Percentiles rank a stretch among this genome's conserved stretches.
These are phyloP conservation scores for Rotaria macrura DNA, from an alignment of 2,888 invertebrate genomes.

Conservation along the genomic window DNA sequence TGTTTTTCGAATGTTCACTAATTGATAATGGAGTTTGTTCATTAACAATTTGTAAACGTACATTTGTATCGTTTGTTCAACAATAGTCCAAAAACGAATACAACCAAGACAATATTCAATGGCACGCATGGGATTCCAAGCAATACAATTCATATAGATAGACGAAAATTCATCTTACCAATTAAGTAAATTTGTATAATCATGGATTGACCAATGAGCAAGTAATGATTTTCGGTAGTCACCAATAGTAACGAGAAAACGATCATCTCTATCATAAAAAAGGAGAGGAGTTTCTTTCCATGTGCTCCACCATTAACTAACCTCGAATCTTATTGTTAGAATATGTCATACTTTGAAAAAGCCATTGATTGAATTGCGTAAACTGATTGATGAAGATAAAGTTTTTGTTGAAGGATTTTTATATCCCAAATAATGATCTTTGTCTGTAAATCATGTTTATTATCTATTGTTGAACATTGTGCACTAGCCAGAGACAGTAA, in stretches of 20 bases:
- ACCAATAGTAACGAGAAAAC: conserved; percentile 33
- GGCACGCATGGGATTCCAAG: conserved; percentile 25
- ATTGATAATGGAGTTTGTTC: conserved; percentile 41
- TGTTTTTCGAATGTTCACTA: conserved; percentile 18
- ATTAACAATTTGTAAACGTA: conserved; percentile 41
- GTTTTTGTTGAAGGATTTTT: not conserved
- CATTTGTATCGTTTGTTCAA: conserved; percentile 37
- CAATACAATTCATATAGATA: not conserved
- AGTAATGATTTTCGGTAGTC: conserved; percentile 27
- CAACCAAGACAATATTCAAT: conserved; percentile 47
- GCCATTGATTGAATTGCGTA: not conserved
- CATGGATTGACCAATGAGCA: conserved; percentile 31
- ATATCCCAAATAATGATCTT: conserved; percentile 22
- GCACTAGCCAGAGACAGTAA: conserved; percentile 28
- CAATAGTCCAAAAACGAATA: conserved; percentile 46
- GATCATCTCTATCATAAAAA: conserved; percentile 27
- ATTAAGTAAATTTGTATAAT: conserved; percentile 17
- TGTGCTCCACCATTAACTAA: too few relatives aligned
- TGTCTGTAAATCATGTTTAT: not conserved
- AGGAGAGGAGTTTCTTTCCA: too few relatives aligned
- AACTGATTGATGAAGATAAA: conserved; percentile 14
- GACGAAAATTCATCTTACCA: not conserved
- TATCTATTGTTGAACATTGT: not conserved
- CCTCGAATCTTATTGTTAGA: too few relatives aligned
- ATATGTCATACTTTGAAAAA: not conserved